Evolutionary conservation across 2,888 invertebrate species (phyloP).

Genomic region (Melangyna quadrimaculata): DNA sequence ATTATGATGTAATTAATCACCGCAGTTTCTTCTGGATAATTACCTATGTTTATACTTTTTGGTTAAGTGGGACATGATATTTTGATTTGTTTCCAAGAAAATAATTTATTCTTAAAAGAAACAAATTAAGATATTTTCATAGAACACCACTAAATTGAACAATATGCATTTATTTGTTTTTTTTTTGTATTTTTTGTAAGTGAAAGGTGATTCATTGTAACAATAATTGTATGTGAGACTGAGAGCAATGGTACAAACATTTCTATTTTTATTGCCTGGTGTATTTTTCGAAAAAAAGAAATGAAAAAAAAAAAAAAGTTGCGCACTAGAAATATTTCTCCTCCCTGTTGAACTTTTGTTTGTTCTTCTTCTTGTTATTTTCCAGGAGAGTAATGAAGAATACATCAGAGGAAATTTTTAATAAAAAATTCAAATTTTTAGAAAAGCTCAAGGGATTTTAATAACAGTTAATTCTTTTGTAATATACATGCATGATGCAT

Average conservation of each 20-base stretch:
- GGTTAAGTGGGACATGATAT: background rate
- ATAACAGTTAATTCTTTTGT: slow-evolving; percentile 1
- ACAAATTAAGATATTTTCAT: background rate
- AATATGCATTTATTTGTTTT: slow-evolving; percentile 38
- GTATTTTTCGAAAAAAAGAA: slow-evolving; percentile 26
- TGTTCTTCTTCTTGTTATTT: slow-evolving; percentile 1
- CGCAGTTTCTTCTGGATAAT: too few species aligned
- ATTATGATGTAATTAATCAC: background rate
- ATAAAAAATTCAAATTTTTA: slow-evolving; percentile 34
- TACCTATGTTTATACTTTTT: too few species aligned
- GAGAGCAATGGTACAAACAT: slow-evolving; percentile 52
- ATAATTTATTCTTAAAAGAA: background rate
- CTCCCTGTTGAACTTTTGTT: slow-evolving; percentile 43
- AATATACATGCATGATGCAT: too few species aligned
- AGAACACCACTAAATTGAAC: slow-evolving; percentile 18
- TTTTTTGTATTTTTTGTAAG: background rate
- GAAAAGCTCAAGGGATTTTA: slow-evolving; percentile 40
- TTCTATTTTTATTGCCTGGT: slow-evolving; percentile 68
- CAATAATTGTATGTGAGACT: slow-evolving; percentile 46
- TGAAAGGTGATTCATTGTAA: slow-evolving; percentile 51
- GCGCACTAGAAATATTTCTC: slow-evolving; percentile 63
- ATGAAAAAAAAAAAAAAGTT: slow-evolving; percentile 48
- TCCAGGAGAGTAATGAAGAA: slow-evolving; percentile 19
- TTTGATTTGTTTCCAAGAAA: background rate
- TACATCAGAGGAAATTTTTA: slow-evolving; percentile 30